Evolutionary conservation across 2,888 invertebrate species (phyloP).

Genomic region (Dysmachus trigonus): DNA sequence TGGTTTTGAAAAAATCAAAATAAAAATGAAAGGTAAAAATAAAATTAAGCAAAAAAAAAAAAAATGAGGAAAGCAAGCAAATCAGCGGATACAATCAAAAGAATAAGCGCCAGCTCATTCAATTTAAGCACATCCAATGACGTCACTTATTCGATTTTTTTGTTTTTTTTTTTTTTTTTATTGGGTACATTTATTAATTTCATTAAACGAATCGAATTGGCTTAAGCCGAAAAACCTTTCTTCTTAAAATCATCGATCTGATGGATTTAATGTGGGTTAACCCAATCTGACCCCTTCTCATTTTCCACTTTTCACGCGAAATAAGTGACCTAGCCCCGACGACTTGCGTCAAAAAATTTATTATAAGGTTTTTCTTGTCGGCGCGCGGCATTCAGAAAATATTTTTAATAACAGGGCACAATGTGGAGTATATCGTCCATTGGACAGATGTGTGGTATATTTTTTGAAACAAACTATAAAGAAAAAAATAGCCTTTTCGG

Average conservation of each 20-base stretch:
- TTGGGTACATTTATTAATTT: neutral
- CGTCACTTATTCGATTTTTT: neutral
- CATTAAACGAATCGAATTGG: conserved; percentile 26
- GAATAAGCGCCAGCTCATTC: conserved; percentile 20
- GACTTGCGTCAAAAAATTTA: neutral
- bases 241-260: neutral
- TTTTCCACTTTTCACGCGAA: conserved; percentile 39
- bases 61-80: neutral
- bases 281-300: neutral
- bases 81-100: neutral
- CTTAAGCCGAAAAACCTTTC: neutral
- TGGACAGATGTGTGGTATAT: neutral
- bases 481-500: neutral
- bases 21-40: no score
- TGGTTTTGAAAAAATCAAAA: neutral
- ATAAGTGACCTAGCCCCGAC: conserved; percentile 28
- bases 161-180: neutral
- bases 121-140: conserved; percentile 33
- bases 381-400: neutral
- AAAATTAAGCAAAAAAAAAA: neutral
- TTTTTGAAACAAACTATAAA: neutral
- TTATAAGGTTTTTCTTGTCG: neutral
- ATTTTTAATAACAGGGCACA: neutral
- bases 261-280: neutral
- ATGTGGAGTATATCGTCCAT: neutral